phyloP scores from a whole-genome alignment of 2,797 vertebrate genomes.

The Gallinago solitaria region DNA sequence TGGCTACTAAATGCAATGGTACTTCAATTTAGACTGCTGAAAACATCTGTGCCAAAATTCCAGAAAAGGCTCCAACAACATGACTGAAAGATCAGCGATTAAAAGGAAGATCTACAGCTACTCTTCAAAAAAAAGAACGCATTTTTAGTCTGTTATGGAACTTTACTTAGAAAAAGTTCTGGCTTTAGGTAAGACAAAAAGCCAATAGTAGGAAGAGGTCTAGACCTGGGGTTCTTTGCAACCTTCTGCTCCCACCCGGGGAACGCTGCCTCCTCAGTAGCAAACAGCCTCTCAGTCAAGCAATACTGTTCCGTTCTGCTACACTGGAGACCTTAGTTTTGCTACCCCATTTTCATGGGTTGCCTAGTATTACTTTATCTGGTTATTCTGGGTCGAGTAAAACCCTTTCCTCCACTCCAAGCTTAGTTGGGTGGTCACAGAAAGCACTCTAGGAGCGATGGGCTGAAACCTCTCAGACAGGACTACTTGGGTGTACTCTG shows the following conservation, averaged over 20 bases:
- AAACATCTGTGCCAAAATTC: background rate
- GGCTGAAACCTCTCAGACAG: background rate
- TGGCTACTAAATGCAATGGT: background rate
- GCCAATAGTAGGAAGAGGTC: background rate
- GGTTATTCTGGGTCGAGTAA: background rate
- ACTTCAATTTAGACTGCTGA: background rate
- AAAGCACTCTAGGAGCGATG: too few species aligned
- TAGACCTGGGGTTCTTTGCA: background rate
- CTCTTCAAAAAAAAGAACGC: background rate
- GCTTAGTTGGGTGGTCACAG: background rate
- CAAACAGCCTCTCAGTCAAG: background rate
- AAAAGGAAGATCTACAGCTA: background rate
- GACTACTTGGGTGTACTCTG: background rate
- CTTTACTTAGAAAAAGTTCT: background rate
- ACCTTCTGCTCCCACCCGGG: rapidly evolving
- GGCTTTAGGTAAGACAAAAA: background rate
- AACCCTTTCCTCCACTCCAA: background rate
- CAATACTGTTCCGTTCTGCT: background rate
- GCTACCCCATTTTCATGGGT: background rate
- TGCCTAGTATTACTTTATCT: background rate
- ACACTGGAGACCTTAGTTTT: background rate
- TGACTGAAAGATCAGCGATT: background rate
- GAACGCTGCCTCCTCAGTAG: background rate
- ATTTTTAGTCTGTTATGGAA: background rate
- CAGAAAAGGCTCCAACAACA: background rate